phyloP scores from a whole-genome alignment of 2,888 invertebrate genomes.

The Tiphia femorata region DNA sequence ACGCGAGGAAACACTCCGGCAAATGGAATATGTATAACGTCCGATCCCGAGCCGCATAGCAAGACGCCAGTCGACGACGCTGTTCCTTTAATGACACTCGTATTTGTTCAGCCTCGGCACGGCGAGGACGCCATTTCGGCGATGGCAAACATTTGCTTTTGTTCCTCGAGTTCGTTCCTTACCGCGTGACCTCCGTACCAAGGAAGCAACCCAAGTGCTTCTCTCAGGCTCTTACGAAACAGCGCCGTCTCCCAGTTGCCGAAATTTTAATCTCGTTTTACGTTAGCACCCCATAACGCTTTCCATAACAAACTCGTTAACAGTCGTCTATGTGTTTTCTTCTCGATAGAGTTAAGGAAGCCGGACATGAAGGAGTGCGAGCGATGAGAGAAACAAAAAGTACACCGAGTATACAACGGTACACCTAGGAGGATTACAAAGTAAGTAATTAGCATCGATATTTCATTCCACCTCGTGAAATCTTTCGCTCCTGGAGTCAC shows the following conservation, averaged over 20 bases:
- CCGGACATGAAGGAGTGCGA: no score
- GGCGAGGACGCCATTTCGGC: constrained; percentile 30
- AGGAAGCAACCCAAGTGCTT: no score
- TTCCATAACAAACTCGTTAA: constrained; percentile 9
- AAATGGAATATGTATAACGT: neutral
- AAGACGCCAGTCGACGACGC: constrained; percentile 14
- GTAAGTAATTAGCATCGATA: no score
- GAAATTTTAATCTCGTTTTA: constrained; percentile 20
- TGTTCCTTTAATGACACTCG: constrained; percentile 30
- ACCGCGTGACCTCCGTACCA: no score
- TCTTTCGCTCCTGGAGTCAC: no score
- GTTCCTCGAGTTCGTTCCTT: constrained; percentile 31
- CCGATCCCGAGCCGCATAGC: constrained; percentile 1
- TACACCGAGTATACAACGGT: no score
- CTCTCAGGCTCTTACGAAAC: no score
- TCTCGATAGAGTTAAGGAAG: no score
- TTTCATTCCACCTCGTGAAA: no score
- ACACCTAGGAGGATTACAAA: no score
- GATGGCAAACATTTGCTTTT: constrained; percentile 40
- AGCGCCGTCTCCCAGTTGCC: constrained; percentile 1
- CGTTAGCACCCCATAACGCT: neutral
- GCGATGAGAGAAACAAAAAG: no score
- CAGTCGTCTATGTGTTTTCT: no score
- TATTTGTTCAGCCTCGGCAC: constrained; percentile 36
- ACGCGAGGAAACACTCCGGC: neutral